Evolutionary conservation across 2,113 vertebrate genomes (phyloP).

Genomic region (Microtus oregoni): DNA sequence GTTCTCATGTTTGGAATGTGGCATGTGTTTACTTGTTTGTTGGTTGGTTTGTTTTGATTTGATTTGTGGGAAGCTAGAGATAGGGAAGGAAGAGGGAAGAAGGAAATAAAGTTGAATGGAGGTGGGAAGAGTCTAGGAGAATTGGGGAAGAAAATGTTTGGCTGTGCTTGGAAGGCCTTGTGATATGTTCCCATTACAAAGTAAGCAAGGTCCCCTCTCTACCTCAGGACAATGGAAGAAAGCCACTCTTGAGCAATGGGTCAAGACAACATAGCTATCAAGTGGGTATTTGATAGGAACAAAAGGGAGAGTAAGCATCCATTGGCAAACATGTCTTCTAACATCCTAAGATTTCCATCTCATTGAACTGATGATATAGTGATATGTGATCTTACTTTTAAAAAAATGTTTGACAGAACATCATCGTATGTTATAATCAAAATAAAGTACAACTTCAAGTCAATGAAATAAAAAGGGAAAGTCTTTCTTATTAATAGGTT

Average conservation of each 20-base stretch:
- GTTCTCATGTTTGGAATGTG: neutral
- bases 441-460: slow-evolving; percentile 34
- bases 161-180: neutral
- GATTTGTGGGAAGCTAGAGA: neutral
- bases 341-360: slow-evolving; percentile 31
- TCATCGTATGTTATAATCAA: slow-evolving; percentile 17
- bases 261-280: neutral
- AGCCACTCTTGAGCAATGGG: neutral
- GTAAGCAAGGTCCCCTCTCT: neutral
- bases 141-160: neutral
- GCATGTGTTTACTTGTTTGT: neutral
- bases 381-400: neutral
- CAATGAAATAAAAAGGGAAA: slow-evolving; percentile 59
- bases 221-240: neutral
- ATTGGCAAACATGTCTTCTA: neutral
- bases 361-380: neutral
- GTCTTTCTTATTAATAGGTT: slow-evolving; percentile 13
- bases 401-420: neutral
- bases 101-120: neutral
- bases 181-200: slow-evolving; percentile 7
- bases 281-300: slow-evolving; percentile 22
- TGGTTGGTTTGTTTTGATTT: neutral
- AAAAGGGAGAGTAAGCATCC: slow-evolving; percentile 13
- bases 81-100: neutral
- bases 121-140: neutral